phyloP scores from a whole-genome alignment of 1,140 invertebrate genomes.

The Liolophura sinensis region DNA sequence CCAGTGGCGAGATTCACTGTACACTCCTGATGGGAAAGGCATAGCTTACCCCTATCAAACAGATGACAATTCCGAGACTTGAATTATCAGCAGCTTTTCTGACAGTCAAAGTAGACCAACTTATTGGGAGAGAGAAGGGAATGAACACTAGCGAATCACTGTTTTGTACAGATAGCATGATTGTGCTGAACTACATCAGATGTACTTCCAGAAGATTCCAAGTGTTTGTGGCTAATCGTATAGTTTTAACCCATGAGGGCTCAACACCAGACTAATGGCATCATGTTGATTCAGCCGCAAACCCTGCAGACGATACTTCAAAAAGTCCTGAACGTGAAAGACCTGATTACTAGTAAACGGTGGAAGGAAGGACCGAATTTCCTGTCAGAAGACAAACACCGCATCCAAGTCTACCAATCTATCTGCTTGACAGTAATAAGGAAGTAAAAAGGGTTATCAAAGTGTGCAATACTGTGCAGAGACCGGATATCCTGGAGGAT shows the following conservation, averaged over 20 bases:
- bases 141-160: neutral
- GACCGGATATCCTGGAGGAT: no score
- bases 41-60: constrained; percentile 9
- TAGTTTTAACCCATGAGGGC: constrained; percentile 13
- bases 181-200: constrained; percentile 16
- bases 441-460: no score
- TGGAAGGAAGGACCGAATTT: constrained; percentile 15
- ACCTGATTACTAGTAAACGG: neutral
- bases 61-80: constrained; percentile 17
- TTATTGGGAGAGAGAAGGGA: constrained; percentile 8
- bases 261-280: constrained; percentile 12
- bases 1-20: constrained; percentile 8
- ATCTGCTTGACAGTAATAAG: no score
- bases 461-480: no score
- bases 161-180: constrained; percentile 23
- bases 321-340: constrained; percentile 9
- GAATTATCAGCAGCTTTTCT: constrained; percentile 10
- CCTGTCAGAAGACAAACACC: no score
- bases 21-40: constrained; percentile 18
- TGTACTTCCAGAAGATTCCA: constrained; percentile 14
- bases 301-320: constrained; percentile 22
- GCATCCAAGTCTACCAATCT: no score
- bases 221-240: constrained; percentile 20
- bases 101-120: constrained; percentile 6
- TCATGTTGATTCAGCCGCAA: constrained; percentile 8